Conservation (phyloP, 2,888 invertebrate species). For the Lapara coniferarum region DNA sequence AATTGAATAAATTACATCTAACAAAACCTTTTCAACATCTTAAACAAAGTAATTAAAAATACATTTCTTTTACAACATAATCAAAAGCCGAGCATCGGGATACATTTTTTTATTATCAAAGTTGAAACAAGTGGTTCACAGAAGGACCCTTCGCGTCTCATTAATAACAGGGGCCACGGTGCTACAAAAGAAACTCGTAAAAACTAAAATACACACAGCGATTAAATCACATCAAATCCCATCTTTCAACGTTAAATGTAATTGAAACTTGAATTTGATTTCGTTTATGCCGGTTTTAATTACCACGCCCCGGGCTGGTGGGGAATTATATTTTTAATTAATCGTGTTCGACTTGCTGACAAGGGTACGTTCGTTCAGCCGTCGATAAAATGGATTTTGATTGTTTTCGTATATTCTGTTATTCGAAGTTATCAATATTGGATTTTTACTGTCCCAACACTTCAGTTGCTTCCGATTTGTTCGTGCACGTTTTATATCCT, state of each 20-base stretch:
- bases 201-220: conserved; percentile 48
- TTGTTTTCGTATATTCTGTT: conserved; percentile 42
- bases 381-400: conserved; percentile 49
- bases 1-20: neutral
- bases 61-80: conserved; percentile 6
- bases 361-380: conserved; percentile 49
- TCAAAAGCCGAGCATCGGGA: neutral
- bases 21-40: neutral
- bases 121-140: conserved; percentile 34
- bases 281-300: conserved; percentile 67
- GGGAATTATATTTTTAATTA: conserved; percentile 71
- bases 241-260: conserved; percentile 49
- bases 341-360: conserved; percentile 51
- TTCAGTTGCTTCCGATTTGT: neutral
- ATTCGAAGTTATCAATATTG: conserved; percentile 30
- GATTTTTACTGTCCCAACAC: conserved; percentile 6
- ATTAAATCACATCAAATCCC: conserved; percentile 44
- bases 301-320: conserved; percentile 51
- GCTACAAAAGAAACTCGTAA: conserved; percentile 29
- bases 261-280: conserved; percentile 58
- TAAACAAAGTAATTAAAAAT: neutral
- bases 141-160: conserved; percentile 33
- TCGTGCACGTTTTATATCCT: neutral
- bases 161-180: conserved; percentile 33
- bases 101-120: conserved; percentile 16